phyloP scores from a whole-genome alignment of 2,888 invertebrate genomes.

The Drosophila paramelanica region DNA sequence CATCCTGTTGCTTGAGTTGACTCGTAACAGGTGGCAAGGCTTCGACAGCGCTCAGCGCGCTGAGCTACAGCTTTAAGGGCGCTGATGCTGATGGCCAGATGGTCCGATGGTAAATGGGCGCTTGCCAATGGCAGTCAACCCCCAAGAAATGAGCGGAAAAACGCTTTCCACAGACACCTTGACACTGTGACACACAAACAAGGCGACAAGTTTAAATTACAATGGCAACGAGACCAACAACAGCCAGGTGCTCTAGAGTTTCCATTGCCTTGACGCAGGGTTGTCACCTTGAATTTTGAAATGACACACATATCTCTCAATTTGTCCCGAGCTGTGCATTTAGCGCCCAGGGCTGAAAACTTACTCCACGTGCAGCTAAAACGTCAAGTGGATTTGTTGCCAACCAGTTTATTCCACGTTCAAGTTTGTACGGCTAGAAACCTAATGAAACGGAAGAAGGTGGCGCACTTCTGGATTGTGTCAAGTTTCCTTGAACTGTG shows the following conservation, averaged over 20 bases:
- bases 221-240: conserved; percentile 13
- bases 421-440: conserved; percentile 30
- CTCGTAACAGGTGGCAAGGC: conserved; percentile 82
- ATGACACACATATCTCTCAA: conserved; percentile 14
- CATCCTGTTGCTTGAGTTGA: conserved; percentile 80
- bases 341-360: background rate
- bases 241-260: conserved; percentile 16
- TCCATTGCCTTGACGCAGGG: conserved; percentile 32
- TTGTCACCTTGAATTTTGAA: conserved; percentile 61
- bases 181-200: conserved; percentile 68
- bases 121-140: conserved; percentile 19
- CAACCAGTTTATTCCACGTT: conserved; percentile 17
- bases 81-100: conserved; percentile 26
- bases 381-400: conserved; percentile 40
- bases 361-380: conserved; percentile 11
- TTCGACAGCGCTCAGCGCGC: conserved; percentile 26
- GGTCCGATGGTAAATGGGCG: conserved; percentile 10
- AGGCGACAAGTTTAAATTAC: conserved; percentile 35
- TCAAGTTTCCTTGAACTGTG: conserved; percentile 21
- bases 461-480: conserved; percentile 13
- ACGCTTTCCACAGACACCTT: conserved; percentile 55
- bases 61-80: conserved; percentile 61
- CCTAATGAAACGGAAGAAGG: conserved; percentile 25
- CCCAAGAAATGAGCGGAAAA: conserved; percentile 39
- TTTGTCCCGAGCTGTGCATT: conserved; percentile 16